Base-by-base conservation (phyloP, 2,888 invertebrate genomes). In the Hypsopygia costalis region DNA sequence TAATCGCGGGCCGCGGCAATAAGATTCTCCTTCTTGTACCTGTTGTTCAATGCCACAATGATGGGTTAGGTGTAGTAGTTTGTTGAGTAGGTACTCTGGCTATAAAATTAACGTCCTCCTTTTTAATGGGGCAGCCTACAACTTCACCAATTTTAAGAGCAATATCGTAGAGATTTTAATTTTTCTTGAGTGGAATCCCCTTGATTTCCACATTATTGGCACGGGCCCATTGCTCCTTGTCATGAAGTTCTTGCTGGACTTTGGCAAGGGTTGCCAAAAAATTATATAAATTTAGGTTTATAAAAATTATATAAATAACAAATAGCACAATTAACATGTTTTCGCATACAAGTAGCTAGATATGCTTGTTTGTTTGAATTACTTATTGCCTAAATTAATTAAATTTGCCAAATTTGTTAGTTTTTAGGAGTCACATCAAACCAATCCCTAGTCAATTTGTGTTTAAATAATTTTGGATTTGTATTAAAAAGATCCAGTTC, bases 1-100 rank as follows among this genome's bases (percentile, higher is more conserved):
- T 4, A 4, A 3, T 2, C 16, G 4, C 16, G 16, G 16, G 49
- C 39, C 16, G 10, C 36, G 28, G 52, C 47, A 35, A 33, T 7
- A n/a, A 33, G 9, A 1, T 33, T 16, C 8, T 33, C 32, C 8
- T 33, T 33, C 16, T 16, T 20, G 32, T 20, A 33, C 8, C 32
- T 33, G 20, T 33, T 33, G 9, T 33, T 16, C 4, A 33, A 16
- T 16, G 32, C 16, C 20, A 33, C 20, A 8, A 33, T 20, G 7
- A 33, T 33, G 12, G 16, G 9, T 29, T 21, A 3, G 16, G 32
- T 16, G 32, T 16, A 20, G 9, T 16, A 8, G 16, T 6, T 8
- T 20, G 32, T 9, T 16, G 32, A 8, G 8, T 16, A 43, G 58
- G 55, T 58, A 34, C 29, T 35, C 37, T 34, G 38, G 32, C 32